Evolutionary conservation across 2,113 vertebrate species (phyloP).

Genomic region (Microtus ochrogaster): DNA sequence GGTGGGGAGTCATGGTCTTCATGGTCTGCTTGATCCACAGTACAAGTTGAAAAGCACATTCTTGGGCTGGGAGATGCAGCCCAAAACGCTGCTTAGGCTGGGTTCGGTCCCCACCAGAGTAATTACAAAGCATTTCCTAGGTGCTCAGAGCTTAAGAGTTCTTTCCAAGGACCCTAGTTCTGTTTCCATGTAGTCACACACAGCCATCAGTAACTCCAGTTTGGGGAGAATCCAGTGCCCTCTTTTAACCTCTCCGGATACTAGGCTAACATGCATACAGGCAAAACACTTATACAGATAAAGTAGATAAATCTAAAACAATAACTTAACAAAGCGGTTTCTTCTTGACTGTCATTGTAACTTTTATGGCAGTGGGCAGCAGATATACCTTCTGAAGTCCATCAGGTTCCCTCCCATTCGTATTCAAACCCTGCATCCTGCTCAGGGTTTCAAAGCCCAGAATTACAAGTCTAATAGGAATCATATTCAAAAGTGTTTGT

Average conservation of each 20-base stretch:
- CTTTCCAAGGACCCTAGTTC: neutral
- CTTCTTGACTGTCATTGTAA: no score
- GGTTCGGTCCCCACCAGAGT: no score
- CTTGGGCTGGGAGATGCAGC: neutral
- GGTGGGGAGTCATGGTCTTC: neutral
- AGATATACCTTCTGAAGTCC: neutral
- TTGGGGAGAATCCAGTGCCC: neutral
- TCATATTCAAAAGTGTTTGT: neutral
- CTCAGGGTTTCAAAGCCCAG: neutral
- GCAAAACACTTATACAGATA: neutral
- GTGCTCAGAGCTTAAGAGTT: neutral
- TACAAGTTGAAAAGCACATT: neutral
- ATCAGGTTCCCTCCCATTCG: neutral
- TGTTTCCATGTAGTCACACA: neutral
- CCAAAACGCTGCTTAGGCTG: neutral
- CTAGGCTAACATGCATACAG: neutral
- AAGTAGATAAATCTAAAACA: neutral
- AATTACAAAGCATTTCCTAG: neutral
- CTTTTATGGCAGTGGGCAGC: neutral
- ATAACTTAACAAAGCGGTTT: neutral
- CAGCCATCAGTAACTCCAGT: neutral
- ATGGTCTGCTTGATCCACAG: neutral
- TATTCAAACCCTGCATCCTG: neutral
- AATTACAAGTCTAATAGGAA: neutral
- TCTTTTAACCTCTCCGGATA: neutral